These are phyloP conservation scores for Xestia ashworthii DNA, from an alignment of 2,888 invertebrate species.

Conservation along the genomic window DNA sequence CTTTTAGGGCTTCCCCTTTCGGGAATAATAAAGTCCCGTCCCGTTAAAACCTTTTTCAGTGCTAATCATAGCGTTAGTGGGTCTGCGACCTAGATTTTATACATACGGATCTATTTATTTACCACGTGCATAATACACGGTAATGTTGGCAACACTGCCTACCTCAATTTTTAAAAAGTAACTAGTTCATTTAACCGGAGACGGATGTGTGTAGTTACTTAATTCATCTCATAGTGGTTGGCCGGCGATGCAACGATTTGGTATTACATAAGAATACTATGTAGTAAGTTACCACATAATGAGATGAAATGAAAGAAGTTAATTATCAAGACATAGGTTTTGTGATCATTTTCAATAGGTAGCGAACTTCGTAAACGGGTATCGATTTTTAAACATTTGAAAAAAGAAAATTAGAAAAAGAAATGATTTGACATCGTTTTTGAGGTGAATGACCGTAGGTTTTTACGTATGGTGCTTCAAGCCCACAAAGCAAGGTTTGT, in stretches of 20 bases:
- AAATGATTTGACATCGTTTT: too few relatives aligned
- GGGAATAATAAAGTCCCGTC: too few relatives aligned
- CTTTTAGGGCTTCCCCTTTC: too few relatives aligned
- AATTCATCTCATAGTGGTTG: not conserved
- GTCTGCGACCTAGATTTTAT: too few relatives aligned
- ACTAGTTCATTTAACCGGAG: constrained; percentile 38
- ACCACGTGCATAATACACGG: not conserved
- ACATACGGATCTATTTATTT: not conserved
- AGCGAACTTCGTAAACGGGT: too few relatives aligned
- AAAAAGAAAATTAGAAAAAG: too few relatives aligned
- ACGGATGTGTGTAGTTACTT: constrained; percentile 27
- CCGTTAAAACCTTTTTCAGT: too few relatives aligned
- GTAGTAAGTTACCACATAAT: not conserved
- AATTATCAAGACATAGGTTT: not conserved
- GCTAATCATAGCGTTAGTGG: too few relatives aligned
- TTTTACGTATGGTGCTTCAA: too few relatives aligned
- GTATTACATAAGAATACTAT: constrained; percentile 26
- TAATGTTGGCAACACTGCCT: not conserved
- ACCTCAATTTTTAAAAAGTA: constrained; percentile 17
- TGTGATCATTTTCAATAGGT: not conserved
- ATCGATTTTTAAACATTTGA: too few relatives aligned
- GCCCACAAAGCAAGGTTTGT: too few relatives aligned
- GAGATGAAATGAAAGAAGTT: not conserved
- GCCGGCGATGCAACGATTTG: not conserved
- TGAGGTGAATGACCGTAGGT: too few relatives aligned